A percentile compares a stretch with the other conserved stretches of the same genome.
Conservation (phyloP, 1,140 invertebrate species). For the Monomorium pharaonis region DNA sequence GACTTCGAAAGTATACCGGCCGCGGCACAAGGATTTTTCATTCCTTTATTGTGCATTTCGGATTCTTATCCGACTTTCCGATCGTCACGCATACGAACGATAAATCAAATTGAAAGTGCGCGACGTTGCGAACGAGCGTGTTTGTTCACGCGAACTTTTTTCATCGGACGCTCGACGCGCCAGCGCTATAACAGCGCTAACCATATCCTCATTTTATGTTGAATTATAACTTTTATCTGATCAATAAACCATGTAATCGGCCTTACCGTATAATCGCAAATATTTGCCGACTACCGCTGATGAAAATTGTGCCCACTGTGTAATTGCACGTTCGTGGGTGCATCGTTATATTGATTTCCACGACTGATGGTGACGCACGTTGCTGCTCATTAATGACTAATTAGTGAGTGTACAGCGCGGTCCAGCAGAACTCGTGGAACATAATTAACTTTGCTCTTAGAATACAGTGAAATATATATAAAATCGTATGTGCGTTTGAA, state of each 20-base stretch:
- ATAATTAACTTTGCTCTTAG: constrained; percentile 41
- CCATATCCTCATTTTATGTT: background rate
- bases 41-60: constrained; percentile 33
- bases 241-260: constrained; percentile 52
- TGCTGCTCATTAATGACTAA: constrained; percentile 63
- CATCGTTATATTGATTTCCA: constrained; percentile 54
- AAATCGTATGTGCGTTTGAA: background rate
- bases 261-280: constrained; percentile 38
- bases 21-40: background rate
- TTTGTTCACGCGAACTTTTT: constrained; percentile 30
- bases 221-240: constrained; percentile 37
- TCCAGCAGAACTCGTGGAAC: background rate
- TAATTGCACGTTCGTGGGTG: constrained; percentile 25
- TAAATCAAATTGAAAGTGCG: constrained; percentile 52
- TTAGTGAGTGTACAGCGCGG: constrained; percentile 28
- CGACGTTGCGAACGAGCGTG: constrained; percentile 13
- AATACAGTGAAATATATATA: constrained; percentile 8
- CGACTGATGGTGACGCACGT: constrained; percentile 47
- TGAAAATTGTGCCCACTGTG: constrained; percentile 13
- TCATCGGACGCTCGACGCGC: background rate
- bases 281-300: constrained; percentile 49
- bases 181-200: background rate
- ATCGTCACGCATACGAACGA: constrained; percentile 50
- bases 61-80: constrained; percentile 27
- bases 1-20: background rate